phyloP scores from a whole-genome alignment of 2,888 invertebrate species.

The Aporophyla lueneburgensis region DNA sequence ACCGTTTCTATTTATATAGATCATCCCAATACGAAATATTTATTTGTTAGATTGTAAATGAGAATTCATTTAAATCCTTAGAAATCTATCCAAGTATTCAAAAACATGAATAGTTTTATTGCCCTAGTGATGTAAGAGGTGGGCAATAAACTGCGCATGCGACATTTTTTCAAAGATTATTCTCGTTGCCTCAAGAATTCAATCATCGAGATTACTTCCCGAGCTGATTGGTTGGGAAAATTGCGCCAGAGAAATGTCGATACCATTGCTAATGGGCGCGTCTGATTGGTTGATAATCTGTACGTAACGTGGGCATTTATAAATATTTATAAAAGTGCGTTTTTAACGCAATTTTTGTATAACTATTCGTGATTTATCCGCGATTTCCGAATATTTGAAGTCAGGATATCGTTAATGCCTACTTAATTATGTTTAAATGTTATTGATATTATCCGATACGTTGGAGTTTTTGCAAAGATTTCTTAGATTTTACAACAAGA shows the following conservation, averaged over 20 bases:
- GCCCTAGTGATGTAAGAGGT: not conserved
- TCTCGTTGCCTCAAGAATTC: conserved; percentile 66
- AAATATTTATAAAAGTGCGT: conserved; percentile 15
- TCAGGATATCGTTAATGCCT: conserved; percentile 27
- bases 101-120: not conserved
- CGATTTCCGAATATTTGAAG: conserved; percentile 7
- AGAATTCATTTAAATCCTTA: not conserved
- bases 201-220: conserved; percentile 69
- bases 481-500: conserved; percentile 2
- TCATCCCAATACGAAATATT: not conserved
- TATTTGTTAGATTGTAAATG: too few species aligned
- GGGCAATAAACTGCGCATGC: conserved; percentile 11
- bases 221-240: conserved; percentile 68
- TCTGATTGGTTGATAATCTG: conserved; percentile 41
- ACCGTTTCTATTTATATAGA: not conserved
- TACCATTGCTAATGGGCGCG: conserved; percentile 27
- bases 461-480: conserved; percentile 16
- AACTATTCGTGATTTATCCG: not conserved
- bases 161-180: conserved; percentile 35
- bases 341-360: not conserved
- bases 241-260: conserved; percentile 56
- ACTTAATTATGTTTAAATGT: conserved; percentile 5
- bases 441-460: conserved; percentile 9
- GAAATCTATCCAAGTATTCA: not conserved
- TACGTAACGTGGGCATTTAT: conserved; percentile 22